A percentile compares a stretch with the other conserved stretches of the same genome.
Conservation (phyloP, 2,888 invertebrate species). For the Cetonia aurata region DNA sequence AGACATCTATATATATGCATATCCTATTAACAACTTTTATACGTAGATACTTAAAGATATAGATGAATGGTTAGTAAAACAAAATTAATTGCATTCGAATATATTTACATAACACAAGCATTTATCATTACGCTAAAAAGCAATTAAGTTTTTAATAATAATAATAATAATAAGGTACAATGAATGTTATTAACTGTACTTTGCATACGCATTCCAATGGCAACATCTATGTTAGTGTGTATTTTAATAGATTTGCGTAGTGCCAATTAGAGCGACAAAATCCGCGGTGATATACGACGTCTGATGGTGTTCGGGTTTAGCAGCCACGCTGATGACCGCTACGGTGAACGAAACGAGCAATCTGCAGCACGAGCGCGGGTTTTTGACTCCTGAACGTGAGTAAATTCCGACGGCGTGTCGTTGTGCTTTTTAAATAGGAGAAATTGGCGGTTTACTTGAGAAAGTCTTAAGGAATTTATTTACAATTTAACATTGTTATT, state of each 20-base stretch:
- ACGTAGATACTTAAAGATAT: neutral
- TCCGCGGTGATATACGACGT: neutral
- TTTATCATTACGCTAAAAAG: slow-evolving; percentile 25
- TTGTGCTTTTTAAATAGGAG: slow-evolving; percentile 26
- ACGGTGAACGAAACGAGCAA: slow-evolving; percentile 5
- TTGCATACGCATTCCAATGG: no score
- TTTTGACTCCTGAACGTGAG: slow-evolving; percentile 35
- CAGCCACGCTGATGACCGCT: neutral
- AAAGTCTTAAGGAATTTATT: slow-evolving; percentile 8
- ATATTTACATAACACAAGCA: slow-evolving; percentile 17
- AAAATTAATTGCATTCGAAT: slow-evolving; percentile 17
- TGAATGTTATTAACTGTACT: neutral
- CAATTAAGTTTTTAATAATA: slow-evolving; percentile 21
- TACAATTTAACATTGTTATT: no score
- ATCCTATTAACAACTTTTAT: slow-evolving; percentile 9
- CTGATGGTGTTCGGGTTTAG: neutral
- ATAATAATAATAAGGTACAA: neutral
- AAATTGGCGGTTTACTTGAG: slow-evolving; percentile 9
- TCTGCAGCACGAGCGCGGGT: slow-evolving; percentile 22
- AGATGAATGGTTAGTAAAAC: slow-evolving; percentile 13
- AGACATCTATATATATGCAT: no score
- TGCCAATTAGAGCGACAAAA: slow-evolving; percentile 28
- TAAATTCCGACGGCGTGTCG: slow-evolving; percentile 26
- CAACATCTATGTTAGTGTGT: slow-evolving; percentile 11
- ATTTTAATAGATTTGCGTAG: slow-evolving; percentile 4